These are phyloP conservation scores for Neosalanx taihuensis DNA, from an alignment of 2,797 vertebrate genomes.

Conservation along the genomic window DNA sequence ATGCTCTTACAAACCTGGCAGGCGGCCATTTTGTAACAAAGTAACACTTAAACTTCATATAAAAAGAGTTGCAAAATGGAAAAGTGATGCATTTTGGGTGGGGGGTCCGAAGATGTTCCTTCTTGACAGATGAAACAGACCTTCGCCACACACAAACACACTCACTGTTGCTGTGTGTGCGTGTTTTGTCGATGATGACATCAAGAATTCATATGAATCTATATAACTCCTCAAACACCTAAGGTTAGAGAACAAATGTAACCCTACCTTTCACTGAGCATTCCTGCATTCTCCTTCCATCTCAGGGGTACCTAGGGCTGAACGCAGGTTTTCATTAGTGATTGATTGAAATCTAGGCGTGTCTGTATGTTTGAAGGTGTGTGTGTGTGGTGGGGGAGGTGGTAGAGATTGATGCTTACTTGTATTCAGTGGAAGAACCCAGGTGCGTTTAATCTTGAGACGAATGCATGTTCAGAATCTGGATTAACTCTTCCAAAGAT, in stretches of 20 bases:
- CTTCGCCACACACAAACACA: neutral
- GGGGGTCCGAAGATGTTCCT: constrained; percentile 18
- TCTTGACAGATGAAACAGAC: constrained; percentile 8
- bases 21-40: constrained; percentile 33
- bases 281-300: constrained; percentile 46
- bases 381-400: no score
- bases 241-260: constrained; percentile 43
- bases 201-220: constrained; percentile 24
- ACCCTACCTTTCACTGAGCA: constrained; percentile 34
- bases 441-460: constrained; percentile 48
- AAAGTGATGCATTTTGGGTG: constrained; percentile 37
- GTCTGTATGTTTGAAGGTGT: no score
- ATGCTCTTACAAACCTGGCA: constrained; percentile 11
- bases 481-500: constrained; percentile 51
- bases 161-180: neutral
- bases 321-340: constrained; percentile 55
- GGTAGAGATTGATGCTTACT: no score
- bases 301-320: constrained; percentile 46
- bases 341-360: constrained; percentile 55
- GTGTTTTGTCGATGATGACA: constrained; percentile 35
- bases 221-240: constrained; percentile 45
- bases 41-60: constrained; percentile 12
- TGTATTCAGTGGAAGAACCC: constrained; percentile 1
- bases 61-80: constrained; percentile 12
- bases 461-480: constrained; percentile 26